Percentiles rank a stretch among this genome's conserved stretches.
Evolutionary conservation across 2,797 vertebrate genomes (phyloP).

Genomic region (Streptopelia turtur): DNA sequence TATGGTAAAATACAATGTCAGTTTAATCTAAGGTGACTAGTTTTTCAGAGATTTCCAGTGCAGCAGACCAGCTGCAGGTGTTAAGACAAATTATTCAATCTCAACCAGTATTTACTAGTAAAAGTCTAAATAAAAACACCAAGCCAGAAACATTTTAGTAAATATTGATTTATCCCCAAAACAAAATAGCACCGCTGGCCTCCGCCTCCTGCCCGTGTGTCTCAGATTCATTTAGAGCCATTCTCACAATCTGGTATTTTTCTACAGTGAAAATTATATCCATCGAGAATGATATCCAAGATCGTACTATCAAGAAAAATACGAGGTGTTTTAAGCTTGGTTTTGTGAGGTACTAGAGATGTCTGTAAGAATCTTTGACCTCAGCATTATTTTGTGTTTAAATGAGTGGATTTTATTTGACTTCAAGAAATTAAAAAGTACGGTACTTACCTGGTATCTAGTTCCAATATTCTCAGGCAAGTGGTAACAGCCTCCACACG

Average conservation of each 20-base stretch:
- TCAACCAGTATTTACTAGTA: background rate
- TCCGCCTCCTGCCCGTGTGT: background rate
- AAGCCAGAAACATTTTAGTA: background rate
- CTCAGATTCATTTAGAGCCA: background rate
- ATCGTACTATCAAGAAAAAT: background rate
- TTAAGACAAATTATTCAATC: background rate
- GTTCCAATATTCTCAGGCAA: background rate
- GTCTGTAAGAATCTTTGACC: background rate
- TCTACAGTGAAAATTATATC: background rate
- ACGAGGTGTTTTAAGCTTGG: background rate
- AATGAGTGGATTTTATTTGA: background rate
- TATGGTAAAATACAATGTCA: background rate
- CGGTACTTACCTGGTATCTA: slow-evolving; percentile 34
- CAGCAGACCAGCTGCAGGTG: background rate
- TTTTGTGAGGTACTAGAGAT: background rate
- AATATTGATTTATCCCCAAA: slow-evolving; percentile 20
- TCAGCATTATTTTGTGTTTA: background rate
- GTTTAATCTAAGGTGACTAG: background rate
- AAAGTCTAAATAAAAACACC: background rate
- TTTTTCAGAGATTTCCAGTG: background rate
- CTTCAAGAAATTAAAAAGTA: background rate
- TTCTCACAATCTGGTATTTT: slow-evolving; percentile 10
- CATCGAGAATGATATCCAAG: background rate
- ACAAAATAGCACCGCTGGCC: background rate
- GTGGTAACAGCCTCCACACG: background rate